These are phyloP conservation scores for Eupleurogrammus muticus DNA, from an alignment of 2,797 vertebrate species.

Conservation along the genomic window DNA sequence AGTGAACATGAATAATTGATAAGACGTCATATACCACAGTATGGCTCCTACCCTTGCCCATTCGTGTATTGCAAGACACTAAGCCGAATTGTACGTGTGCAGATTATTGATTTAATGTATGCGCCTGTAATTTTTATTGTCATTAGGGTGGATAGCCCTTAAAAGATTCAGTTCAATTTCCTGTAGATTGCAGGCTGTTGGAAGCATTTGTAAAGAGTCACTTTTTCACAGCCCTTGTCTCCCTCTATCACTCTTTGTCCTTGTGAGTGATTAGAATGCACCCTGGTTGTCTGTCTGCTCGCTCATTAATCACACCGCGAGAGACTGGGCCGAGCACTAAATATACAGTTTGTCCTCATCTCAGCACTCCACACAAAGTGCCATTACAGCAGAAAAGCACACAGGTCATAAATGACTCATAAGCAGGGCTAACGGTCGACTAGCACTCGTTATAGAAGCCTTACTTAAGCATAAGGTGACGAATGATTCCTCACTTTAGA, in stretches of 20 bases:
- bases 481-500: not conserved
- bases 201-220: slow-evolving; percentile 56
- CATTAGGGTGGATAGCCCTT: slow-evolving; percentile 28
- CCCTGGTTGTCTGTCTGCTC: slow-evolving; percentile 66
- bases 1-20: no score
- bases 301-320: slow-evolving; percentile 75
- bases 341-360: slow-evolving; percentile 79
- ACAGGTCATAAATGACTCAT: slow-evolving; percentile 65
- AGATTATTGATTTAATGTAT: not conserved
- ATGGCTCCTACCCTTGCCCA: no score
- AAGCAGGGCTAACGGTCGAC: slow-evolving; percentile 24
- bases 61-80: slow-evolving; percentile 3
- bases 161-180: slow-evolving; percentile 36
- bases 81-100: not conserved
- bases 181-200: slow-evolving; percentile 47
- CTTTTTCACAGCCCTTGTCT: slow-evolving; percentile 60
- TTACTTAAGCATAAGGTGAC: not conserved
- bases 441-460: slow-evolving; percentile 26
- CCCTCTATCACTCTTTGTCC: slow-evolving; percentile 70
- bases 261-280: slow-evolving; percentile 76
- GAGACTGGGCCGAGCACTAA: slow-evolving; percentile 65
- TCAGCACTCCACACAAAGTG: slow-evolving; percentile 66
- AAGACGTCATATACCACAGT: not conserved
- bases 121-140: slow-evolving; percentile 25
- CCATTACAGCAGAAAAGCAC: slow-evolving; percentile 67